phyloP scores from a whole-genome alignment of 2,888 invertebrate species.

The Hofmannophila pseudospretella region DNA sequence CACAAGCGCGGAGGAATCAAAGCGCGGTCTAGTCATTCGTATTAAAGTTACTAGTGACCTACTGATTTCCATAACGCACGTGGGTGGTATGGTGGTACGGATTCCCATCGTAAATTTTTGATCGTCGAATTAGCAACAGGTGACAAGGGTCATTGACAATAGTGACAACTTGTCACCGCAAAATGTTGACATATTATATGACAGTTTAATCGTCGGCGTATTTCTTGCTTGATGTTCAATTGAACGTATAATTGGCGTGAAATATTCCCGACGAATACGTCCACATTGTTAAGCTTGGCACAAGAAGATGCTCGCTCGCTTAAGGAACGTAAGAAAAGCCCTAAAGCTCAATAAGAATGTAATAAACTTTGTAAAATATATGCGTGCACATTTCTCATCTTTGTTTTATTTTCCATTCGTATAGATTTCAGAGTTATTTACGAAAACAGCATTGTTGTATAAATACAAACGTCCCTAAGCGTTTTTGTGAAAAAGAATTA shows the following conservation, averaged over 20 bases:
- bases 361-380: too few species aligned
- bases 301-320: too few species aligned
- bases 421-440: too few species aligned
- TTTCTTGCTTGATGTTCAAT: constrained; percentile 7
- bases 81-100: constrained; percentile 37
- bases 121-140: constrained; percentile 21
- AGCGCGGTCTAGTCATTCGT: constrained; percentile 48
- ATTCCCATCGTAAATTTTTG: constrained; percentile 14
- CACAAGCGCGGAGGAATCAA: constrained; percentile 59
- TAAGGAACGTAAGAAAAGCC: too few species aligned
- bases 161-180: constrained; percentile 24
- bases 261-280: neutral
- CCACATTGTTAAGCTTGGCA: neutral
- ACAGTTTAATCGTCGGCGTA: constrained; percentile 10
- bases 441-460: too few species aligned
- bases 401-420: too few species aligned
- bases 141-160: constrained; percentile 32
- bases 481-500: too few species aligned
- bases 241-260: constrained; percentile 5
- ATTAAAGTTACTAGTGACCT: constrained; percentile 55
- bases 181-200: constrained; percentile 8
- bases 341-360: too few species aligned
- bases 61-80: constrained; percentile 67
- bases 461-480: too few species aligned
- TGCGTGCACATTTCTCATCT: too few species aligned